phyloP scores from a whole-genome alignment of 2,888 invertebrate species.

The Apodemia zela region DNA sequence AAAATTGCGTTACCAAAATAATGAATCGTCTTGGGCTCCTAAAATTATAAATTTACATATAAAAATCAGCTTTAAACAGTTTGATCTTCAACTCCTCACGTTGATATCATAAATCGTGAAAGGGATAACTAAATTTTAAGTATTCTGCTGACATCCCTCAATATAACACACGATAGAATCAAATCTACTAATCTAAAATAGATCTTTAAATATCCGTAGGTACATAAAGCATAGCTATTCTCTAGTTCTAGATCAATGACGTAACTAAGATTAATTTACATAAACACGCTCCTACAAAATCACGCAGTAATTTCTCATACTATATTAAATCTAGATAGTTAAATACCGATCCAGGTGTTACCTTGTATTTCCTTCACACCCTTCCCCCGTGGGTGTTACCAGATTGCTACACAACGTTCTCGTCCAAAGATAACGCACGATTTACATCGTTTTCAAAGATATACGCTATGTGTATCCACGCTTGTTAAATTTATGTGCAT shows the following conservation, averaged over 20 bases:
- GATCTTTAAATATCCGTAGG: too few relatives aligned
- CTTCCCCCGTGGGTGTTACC: conserved; percentile 4
- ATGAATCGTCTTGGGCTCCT: too few relatives aligned
- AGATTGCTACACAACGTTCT: conserved; percentile 1
- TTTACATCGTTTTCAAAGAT: background rate
- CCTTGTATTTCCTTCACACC: conserved; percentile 4
- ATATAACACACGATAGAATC: too few relatives aligned
- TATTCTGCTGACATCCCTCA: too few relatives aligned
- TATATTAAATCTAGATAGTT: background rate
- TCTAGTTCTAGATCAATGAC: background rate
- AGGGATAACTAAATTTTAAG: too few relatives aligned
- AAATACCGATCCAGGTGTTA: conserved; percentile 4
- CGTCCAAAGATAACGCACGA: conserved; percentile 2
- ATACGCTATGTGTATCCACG: background rate
- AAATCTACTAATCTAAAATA: too few relatives aligned
- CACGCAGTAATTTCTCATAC: background rate
- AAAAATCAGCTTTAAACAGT: too few relatives aligned
- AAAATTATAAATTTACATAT: too few relatives aligned
- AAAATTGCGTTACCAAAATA: too few relatives aligned
- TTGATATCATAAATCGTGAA: too few relatives aligned
- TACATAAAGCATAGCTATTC: too few relatives aligned
- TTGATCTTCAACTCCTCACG: too few relatives aligned
- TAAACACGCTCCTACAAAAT: background rate
- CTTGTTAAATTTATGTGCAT: background rate
- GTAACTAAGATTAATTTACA: background rate